Evolutionary conservation across 2,888 invertebrate species (phyloP), one percentile per base, ranked within the genome.

Genomic region (Digitonthophagus gazella): DNA sequence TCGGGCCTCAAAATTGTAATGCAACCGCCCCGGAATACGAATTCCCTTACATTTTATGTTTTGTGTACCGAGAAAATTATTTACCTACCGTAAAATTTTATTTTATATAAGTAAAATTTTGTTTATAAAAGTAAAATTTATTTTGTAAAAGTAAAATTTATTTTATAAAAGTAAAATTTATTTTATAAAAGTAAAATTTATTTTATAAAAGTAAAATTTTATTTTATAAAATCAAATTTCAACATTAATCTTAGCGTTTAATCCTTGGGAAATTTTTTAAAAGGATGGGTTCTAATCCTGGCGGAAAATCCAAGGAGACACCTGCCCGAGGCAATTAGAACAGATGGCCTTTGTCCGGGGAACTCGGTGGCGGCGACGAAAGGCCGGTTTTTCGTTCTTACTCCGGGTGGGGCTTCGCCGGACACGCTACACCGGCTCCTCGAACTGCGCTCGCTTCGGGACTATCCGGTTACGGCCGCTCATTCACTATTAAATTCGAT

Each of bases 401-500:
- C 28, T 44, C 2, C 28, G 28, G 28, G 28, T 44, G 28, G 28
- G 28, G 28, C 28, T 44, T 44, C 28, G 28, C 28, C 28, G 28
- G 28, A 44, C 28, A 44, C 28, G 28, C 28, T 44, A 44, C 28
- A 44, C 28, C 28, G 11, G 11, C 2, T 44, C 28, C 28, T 44
- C 28, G 28, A 44, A 11, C 28, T 44, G 28, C 61, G 61, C 19
- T 61, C 18, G 3, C 61, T 18, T 19, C 61, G 57, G 15, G 61
- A 61, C 61, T 16, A 74, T 74, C 73, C 74, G 73, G 74, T 75
- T 75, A 75, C 72, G 71, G 72, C 71, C 69, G 72, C 73, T 76
- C 76, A 76, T 76, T 76, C 76, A 76, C 72, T 76, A 76, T 76
- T 76, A 76, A 76, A 76, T 76, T 76, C 76, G 75, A 76, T 75